Base-by-base conservation (phyloP, 2,797 vertebrate genomes). In the Miichthys miiuy region DNA sequence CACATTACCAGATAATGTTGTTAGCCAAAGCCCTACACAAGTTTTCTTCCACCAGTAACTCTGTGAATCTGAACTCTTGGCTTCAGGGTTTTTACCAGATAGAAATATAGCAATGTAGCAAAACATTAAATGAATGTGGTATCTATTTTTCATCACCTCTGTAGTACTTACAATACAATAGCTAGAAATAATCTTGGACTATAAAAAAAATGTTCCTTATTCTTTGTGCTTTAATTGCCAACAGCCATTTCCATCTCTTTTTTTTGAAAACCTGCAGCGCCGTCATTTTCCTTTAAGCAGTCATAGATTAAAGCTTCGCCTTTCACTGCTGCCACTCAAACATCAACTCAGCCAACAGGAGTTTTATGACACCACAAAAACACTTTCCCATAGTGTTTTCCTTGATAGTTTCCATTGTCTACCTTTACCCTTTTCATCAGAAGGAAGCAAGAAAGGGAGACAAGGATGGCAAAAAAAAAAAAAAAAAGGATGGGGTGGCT, bases 331-430 rank as follows among this genome's bases (percentile, higher is more conserved):
- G 69, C 68, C 51, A 77, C 65, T 91, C 73, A 71, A 70, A 72
- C 79, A 69, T 88, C 70, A 80, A 34, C 77, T 67, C 48, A 57
- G 42, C 56, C 72, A 72, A 82, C 72, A 61, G 58, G 51, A 79
- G 71, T 79, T 85, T 71, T 52, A 85, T 87, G 80, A 87, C 64
- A 80, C 56, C 23, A 66, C 68, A 65, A 58, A 72, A 84, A 87
- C 12, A 48, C 84, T 76, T 83, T 80, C 66, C 68, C 34, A 74
- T 91, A 88, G 86, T 86, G 86, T 81, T 72, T 82, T 82, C 50
- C 30, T 81, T 89, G 87, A 92, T 87, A 79, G 77, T 65, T 68
- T 57, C 76, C 55, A 80, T 89, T 90, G 83, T 88, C 77, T 87
- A 76, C 72, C 70, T 85, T 81, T 78, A 68, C 46, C 48, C 57